Evolutionary conservation across 2,888 invertebrate species (phyloP), one percentile per base, ranked within the genome.

Genomic region (Aelia acuminata): DNA sequence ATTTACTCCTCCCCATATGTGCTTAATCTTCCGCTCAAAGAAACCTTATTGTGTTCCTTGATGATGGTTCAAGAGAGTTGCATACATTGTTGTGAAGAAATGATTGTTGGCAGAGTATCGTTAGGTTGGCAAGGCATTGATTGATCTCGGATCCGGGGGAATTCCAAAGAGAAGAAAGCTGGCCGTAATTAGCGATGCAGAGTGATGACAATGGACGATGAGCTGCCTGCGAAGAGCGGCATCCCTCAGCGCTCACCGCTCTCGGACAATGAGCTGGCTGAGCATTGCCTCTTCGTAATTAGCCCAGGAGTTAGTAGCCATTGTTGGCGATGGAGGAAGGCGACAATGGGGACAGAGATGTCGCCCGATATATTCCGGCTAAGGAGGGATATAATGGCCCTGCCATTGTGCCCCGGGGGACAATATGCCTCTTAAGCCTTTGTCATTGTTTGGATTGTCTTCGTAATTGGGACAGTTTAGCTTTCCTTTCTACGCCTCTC

Each of bases 401-500:
- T n/a, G 5, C 2, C 15, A 43, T 35, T 43, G 43, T 80, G 80
- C 43, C 0, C 3, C 1, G 13, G 13, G 43, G 43, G 43, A 80
- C 80, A 80, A 80, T 80, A 80, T 80, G 80, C 43, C 80, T 47
- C 80, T 80, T 80, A n/a, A 80, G 80, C 80, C 4, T n/a, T 57
- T 80, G 80, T 80, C 80, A 80, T 80, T 80, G 80, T 80, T 80
- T 80, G 43, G 43, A 47, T 80, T 80, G 43, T 43, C 31, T 70
- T 70, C 8, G 35, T 70, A 31, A 70, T 70, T 70, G 63, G 63
- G 31, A 18, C 63, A 35, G 63, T 70, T 70, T 31, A 70, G 63
- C 63, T 70, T 70, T 70, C 63, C 57, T 57, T 57, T 89, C 88
- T 88, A 3, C 31, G 35, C 89, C 88, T 89, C 90, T 89, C 89